A percentile compares a stretch with the other conserved stretches of the same genome.
These are phyloP conservation scores for Ceyx erithaca DNA, from an alignment of 2,797 vertebrate genomes.

Conservation along the genomic window DNA sequence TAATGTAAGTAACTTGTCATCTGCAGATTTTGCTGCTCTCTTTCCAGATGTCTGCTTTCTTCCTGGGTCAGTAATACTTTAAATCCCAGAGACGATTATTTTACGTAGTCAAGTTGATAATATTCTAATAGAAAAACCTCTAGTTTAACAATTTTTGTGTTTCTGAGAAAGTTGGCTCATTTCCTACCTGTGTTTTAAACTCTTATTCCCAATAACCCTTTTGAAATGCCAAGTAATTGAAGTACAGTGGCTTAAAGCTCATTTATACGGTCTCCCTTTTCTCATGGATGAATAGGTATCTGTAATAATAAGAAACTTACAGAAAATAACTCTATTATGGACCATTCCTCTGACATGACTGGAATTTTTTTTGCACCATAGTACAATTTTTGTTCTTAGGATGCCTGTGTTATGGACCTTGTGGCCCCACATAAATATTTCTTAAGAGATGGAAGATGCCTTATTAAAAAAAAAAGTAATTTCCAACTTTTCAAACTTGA, in stretches of 20 bases:
- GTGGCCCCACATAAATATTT: neutral
- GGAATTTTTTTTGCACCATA: neutral
- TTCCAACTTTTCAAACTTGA: neutral
- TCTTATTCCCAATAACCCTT: neutral
- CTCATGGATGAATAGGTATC: neutral
- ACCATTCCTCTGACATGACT: neutral
- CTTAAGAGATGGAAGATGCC: neutral
- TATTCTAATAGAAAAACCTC: neutral
- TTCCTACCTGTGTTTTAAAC: neutral
- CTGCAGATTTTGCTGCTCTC: neutral
- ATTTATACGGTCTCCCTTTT: neutral
- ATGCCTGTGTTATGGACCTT: neutral
- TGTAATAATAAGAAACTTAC: neutral
- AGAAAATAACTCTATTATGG: neutral
- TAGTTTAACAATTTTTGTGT: neutral
- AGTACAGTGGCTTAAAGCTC: neutral
- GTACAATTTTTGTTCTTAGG: neutral
- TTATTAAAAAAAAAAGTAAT: neutral
- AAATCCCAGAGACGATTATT: neutral
- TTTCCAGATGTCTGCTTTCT: neutral
- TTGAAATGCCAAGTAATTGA: neutral
- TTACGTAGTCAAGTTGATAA: neutral
- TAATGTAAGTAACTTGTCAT: neutral
- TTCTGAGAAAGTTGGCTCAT: neutral
- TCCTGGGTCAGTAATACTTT: neutral